Conservation (phyloP, 2,113 vertebrate genomes). For the Notarius lentiginosus region DNA sequence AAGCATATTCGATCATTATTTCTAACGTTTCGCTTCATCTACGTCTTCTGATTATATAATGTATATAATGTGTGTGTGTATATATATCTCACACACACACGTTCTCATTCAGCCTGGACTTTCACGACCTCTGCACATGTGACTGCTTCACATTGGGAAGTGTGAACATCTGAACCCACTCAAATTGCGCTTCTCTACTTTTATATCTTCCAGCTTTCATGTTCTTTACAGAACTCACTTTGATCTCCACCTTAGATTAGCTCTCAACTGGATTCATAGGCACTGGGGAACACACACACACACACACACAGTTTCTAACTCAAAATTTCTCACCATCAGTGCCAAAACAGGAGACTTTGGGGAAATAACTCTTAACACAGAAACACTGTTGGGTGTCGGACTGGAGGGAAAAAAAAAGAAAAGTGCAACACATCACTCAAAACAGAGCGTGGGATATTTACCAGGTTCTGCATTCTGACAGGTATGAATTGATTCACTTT, state of each 20-base stretch:
- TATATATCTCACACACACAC: neutral
- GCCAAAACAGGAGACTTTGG: neutral
- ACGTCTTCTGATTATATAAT: neutral
- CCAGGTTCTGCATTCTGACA: neutral
- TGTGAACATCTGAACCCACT: constrained; percentile 10
- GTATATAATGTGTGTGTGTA: neutral
- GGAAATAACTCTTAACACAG: constrained; percentile 15
- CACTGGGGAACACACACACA: constrained; percentile 34
- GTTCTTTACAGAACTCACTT: constrained; percentile 46
- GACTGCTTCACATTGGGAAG: constrained; percentile 1
- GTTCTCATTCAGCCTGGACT: neutral
- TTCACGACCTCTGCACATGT: neutral
- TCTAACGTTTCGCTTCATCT: neutral
- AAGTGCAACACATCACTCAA: constrained; percentile 28
- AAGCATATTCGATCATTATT: neutral
- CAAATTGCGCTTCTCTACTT: constrained; percentile 4
- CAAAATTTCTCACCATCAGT: neutral
- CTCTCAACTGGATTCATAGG: constrained; percentile 24
- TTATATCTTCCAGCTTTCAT: constrained; percentile 38
- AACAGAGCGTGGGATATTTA: constrained; percentile 43
- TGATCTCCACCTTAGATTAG: constrained; percentile 54
- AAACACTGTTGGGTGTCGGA: neutral
- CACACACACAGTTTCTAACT: neutral
- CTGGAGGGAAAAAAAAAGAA: constrained; percentile 5
- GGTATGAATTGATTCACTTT: neutral